phyloP scores from a whole-genome alignment of 2,797 vertebrate species.

The Anguilla marmorata region DNA sequence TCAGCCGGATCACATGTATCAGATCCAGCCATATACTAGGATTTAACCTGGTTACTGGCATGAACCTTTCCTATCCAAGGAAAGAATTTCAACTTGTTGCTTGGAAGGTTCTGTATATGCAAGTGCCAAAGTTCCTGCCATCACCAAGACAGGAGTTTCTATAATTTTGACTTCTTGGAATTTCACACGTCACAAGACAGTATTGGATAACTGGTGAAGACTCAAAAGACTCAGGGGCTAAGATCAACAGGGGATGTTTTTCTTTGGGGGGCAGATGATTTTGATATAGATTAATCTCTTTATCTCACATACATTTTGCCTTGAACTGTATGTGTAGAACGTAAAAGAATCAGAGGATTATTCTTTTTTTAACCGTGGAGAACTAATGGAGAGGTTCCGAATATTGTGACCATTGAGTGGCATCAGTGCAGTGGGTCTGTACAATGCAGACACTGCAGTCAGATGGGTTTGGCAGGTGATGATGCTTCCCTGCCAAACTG shows the following conservation, averaged over 20 bases:
- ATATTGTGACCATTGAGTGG: constrained; percentile 42
- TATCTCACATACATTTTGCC: constrained; percentile 17
- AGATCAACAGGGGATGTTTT: not conserved
- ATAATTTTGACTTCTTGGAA: not conserved
- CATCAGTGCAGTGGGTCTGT: constrained; percentile 30
- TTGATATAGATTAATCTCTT: constrained; percentile 1
- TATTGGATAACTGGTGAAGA: not conserved
- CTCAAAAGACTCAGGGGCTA: not conserved
- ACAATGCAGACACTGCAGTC: constrained; percentile 40
- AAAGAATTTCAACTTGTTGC: not conserved
- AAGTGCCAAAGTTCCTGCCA: constrained; percentile 4
- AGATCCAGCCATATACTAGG: too few species aligned
- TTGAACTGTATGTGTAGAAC: constrained; percentile 32
- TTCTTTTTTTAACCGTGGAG: constrained; percentile 53
- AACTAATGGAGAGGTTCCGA: constrained; percentile 30
- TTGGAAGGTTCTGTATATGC: not conserved
- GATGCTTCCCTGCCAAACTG: constrained; percentile 83
- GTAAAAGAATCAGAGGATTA: constrained; percentile 53
- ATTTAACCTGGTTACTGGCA: not conserved
- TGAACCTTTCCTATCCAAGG: not conserved
- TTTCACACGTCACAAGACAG: not conserved
- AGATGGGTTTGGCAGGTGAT: constrained; percentile 68
- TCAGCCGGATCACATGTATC: too few species aligned
- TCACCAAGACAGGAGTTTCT: not conserved
- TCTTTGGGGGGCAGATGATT: not conserved